Evolutionary conservation across 53 echinoderm and acorn worm species (phyloP).

Genomic region (Patiria pectinifera): DNA sequence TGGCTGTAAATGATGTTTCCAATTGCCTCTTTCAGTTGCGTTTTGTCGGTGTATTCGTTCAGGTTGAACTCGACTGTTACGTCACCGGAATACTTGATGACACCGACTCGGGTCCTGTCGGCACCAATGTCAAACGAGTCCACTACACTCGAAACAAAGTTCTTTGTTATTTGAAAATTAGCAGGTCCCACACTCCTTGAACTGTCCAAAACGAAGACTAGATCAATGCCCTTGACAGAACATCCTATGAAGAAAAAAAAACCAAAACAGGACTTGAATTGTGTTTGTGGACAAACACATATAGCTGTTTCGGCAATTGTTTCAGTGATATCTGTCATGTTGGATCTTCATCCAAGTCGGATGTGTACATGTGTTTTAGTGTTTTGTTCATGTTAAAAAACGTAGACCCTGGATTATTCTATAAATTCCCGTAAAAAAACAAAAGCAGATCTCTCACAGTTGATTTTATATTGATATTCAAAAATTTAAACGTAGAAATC

Average conservation of each 20-base stretch:
- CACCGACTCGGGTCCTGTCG: conserved; percentile 27
- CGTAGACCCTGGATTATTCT: too few relatives aligned
- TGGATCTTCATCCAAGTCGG: too few relatives aligned
- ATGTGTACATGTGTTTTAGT: too few relatives aligned
- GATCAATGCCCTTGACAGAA: conserved; percentile 4
- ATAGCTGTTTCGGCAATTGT: too few relatives aligned
- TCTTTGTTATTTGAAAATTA: conserved; percentile 23
- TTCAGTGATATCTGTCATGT: too few relatives aligned
- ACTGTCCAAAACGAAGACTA: conserved; percentile 43
- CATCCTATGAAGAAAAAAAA: background rate
- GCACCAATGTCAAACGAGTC: conserved; percentile 29
- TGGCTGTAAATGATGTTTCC: background rate
- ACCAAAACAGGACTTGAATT: too few relatives aligned
- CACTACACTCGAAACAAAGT: conserved; percentile 28
- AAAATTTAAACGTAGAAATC: too few relatives aligned
- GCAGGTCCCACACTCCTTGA: conserved; percentile 25
- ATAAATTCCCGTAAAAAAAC: too few relatives aligned
- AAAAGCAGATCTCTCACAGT: too few relatives aligned
- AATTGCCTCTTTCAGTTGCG: conserved; percentile 13
- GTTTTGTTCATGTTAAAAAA: too few relatives aligned
- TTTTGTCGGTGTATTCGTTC: conserved; percentile 5
- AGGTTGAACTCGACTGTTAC: conserved; percentile 25
- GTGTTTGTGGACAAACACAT: too few relatives aligned
- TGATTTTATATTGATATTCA: too few relatives aligned
- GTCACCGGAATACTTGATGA: conserved; percentile 12